Evolutionary conservation across 2,797 vertebrate genomes (phyloP).

Genomic region (Ataeniobius toweri): DNA sequence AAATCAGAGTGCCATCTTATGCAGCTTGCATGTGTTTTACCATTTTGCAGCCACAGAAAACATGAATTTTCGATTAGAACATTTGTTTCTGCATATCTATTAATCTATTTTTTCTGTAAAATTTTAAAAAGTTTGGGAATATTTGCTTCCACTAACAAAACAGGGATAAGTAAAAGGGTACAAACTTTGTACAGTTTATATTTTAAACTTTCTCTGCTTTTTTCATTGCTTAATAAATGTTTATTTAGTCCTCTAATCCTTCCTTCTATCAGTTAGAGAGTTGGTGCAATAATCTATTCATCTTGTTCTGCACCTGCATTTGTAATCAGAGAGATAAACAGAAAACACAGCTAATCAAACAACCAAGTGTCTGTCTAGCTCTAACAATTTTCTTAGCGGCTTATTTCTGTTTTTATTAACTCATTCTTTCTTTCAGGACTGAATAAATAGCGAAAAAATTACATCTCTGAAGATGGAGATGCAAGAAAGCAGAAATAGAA

Average conservation of each 20-base stretch:
- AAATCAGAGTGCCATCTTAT: no score
- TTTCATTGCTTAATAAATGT: constrained; percentile 11
- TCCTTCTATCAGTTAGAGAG: constrained; percentile 17
- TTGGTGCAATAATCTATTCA: constrained; percentile 13
- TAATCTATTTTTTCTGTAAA: neutral
- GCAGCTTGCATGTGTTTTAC: neutral
- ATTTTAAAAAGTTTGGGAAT: neutral
- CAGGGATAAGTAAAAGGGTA: neutral
- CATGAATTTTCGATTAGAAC: neutral
- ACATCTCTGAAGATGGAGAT: constrained; percentile 1
- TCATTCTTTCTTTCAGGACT: neutral
- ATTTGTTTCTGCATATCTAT: no score
- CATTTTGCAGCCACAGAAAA: neutral
- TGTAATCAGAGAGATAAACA: constrained; percentile 21
- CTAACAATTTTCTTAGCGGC: constrained; percentile 4
- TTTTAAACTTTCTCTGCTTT: neutral
- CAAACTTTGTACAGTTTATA: neutral
- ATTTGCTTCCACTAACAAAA: neutral
- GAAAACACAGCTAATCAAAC: constrained; percentile 30
- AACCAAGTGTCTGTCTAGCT: constrained; percentile 1
- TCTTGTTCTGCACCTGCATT: constrained; percentile 4
- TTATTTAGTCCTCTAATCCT: constrained; percentile 21
- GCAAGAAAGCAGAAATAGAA: constrained; percentile 3
- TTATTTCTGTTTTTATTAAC: constrained; percentile 8
- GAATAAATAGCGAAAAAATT: constrained; percentile 1